A percentile compares a stretch with the other conserved stretches of the same genome.
Conservation (phyloP, 2,888 invertebrate genomes). For the Andrena marginata region DNA sequence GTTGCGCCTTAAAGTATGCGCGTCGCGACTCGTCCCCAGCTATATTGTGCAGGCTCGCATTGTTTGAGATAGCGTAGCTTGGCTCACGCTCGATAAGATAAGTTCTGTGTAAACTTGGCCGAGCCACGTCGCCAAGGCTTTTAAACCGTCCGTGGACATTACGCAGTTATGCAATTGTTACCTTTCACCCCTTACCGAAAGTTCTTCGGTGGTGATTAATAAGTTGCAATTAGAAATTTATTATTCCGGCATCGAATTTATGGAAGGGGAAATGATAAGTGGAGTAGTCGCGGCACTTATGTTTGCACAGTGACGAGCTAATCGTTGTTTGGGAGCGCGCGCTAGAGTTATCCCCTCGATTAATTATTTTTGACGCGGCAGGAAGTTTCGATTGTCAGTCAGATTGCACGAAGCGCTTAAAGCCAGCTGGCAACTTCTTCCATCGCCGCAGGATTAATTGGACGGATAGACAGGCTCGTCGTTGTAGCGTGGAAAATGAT, state of each 20-base stretch:
- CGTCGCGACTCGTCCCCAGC: not conserved
- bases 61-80: constrained; percentile 42
- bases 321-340: not conserved
- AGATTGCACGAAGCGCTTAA: not conserved
- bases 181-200: too few species aligned
- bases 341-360: not conserved
- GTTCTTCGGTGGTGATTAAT: too few species aligned
- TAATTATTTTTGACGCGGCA: not conserved
- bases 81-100: constrained; percentile 65
- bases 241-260: too few species aligned
- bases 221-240: too few species aligned
- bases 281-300: not conserved
- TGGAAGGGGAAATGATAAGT: too few species aligned
- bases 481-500: constrained; percentile 20
- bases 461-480: not conserved
- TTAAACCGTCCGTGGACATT: constrained; percentile 40
- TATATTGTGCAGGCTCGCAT: constrained; percentile 21
- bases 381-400: constrained; percentile 3
- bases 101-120: constrained; percentile 21
- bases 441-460: constrained; percentile 20
- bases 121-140: constrained; percentile 8
- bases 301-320: not conserved
- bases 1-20: constrained; percentile 31
- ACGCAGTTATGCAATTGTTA: constrained; percentile 23
- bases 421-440: constrained; percentile 4